A percentile compares a stretch with the other conserved stretches of the same genome.
Evolutionary conservation across 2,113 vertebrate genomes (phyloP).

Genomic region (Actinemys pallida): DNA sequence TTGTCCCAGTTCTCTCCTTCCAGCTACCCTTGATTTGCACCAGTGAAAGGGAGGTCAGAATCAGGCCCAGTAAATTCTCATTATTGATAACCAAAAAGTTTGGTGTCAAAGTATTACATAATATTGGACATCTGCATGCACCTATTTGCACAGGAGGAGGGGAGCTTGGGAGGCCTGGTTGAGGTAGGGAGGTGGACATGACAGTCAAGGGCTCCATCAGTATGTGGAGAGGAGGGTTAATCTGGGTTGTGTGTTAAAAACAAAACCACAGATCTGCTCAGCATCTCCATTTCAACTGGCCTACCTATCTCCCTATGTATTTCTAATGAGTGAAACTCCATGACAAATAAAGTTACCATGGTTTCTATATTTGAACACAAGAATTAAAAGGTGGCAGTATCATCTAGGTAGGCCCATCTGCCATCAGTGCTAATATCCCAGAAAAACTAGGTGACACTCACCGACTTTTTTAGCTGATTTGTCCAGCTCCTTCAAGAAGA

Average conservation of each 20-base stretch:
- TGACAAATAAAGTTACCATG: neutral
- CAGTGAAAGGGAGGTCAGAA: neutral
- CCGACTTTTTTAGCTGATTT: constrained; percentile 68
- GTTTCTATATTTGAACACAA: neutral
- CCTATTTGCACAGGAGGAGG: neutral
- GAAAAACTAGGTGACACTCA: constrained; percentile 29
- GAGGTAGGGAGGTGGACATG: neutral
- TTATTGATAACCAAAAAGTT: neutral
- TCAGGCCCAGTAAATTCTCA: neutral
- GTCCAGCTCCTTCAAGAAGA: constrained; percentile 47
- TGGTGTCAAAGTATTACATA: neutral
- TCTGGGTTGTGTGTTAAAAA: neutral
- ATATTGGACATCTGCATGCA: neutral
- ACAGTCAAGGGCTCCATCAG: neutral
- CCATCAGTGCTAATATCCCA: neutral
- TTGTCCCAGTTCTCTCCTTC: neutral
- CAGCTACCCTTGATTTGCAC: neutral
- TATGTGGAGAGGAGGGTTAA: neutral
- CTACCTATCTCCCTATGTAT: neutral
- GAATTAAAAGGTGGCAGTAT: neutral
- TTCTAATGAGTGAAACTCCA: neutral
- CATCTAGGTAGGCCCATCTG: neutral
- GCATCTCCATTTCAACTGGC: neutral
- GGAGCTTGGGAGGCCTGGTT: neutral
- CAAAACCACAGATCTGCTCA: neutral